These are phyloP conservation scores for Villa cingulata DNA, from an alignment of 2,888 invertebrate species.

Conservation along the genomic window DNA sequence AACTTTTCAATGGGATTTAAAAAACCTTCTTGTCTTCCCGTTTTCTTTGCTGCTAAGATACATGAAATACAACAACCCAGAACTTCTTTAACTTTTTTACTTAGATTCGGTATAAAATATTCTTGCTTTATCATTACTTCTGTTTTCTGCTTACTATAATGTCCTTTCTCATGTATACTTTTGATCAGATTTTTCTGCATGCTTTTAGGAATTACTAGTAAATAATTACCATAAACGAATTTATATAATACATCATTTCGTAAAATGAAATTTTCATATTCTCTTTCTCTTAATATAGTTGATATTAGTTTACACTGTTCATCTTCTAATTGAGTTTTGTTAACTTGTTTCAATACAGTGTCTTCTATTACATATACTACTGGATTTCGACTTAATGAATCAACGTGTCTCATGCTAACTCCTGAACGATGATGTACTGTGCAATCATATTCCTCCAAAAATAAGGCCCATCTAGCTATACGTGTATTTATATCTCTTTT, in stretches of 20 bases:
- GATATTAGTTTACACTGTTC: conserved; percentile 6
- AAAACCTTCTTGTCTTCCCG: conserved; percentile 25
- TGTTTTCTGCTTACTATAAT: background rate
- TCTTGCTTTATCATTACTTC: background rate
- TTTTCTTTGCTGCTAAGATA: conserved; percentile 10
- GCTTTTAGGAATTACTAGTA: conserved; percentile 7
- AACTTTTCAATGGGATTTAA: conserved; percentile 23
- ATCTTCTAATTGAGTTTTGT: conserved; percentile 7
- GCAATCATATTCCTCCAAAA: too few species aligned
- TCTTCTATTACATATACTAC: too few species aligned
- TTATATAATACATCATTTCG: conserved; percentile 8
- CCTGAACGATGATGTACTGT: too few species aligned
- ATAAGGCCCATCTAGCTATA: too few species aligned
- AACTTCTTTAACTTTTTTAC: background rate
- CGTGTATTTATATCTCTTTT: too few species aligned
- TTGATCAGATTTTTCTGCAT: conserved; percentile 2
- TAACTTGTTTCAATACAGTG: conserved; percentile 3
- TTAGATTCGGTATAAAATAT: background rate
- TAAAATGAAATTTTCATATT: conserved; percentile 9
- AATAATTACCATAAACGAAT: conserved; percentile 9
- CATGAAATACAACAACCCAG: conserved; percentile 11
- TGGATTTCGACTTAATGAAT: too few species aligned
- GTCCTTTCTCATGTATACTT: background rate
- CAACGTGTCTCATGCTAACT: too few species aligned
- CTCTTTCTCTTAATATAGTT: conserved; percentile 3